Percentiles rank a stretch among this genome's conserved stretches.
phyloP scores from a whole-genome alignment of 1,140 invertebrate species.

The Pseudomyrmex dendroicus region DNA sequence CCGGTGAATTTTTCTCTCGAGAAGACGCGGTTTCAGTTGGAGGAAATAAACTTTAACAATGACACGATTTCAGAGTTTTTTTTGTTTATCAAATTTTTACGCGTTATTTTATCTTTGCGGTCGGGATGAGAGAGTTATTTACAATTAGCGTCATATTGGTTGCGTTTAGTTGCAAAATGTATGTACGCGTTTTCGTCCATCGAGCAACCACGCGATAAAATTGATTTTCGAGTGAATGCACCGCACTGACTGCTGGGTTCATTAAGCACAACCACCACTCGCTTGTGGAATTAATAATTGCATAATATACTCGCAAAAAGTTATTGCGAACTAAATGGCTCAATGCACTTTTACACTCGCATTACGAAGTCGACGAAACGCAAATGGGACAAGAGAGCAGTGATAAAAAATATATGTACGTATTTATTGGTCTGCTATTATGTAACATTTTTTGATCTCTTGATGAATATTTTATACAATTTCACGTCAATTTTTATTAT shows the following conservation, averaged over 20 bases:
- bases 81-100: no score
- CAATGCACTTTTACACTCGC: neutral
- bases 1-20: neutral
- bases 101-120: no score
- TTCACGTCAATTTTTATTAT: neutral
- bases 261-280: slow-evolving; percentile 58
- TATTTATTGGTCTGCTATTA: neutral
- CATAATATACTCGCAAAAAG: neutral
- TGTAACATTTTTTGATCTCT: neutral
- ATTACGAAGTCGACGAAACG: neutral
- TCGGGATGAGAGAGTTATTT: neutral
- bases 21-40: neutral
- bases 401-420: neutral
- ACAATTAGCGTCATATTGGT: neutral
- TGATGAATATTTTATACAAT: neutral
- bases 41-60: neutral
- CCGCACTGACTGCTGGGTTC: slow-evolving; percentile 59
- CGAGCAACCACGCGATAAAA: slow-evolving; percentile 59
- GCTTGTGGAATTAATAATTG: slow-evolving; percentile 64
- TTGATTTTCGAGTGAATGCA: slow-evolving; percentile 60
- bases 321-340: neutral
- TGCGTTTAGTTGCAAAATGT: neutral
- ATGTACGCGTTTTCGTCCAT: neutral
- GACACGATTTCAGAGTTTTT: no score
- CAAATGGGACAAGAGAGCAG: neutral